phyloP scores from a whole-genome alignment of 2,113 vertebrate genomes.

The Ictidomys tridecemlineatus region DNA sequence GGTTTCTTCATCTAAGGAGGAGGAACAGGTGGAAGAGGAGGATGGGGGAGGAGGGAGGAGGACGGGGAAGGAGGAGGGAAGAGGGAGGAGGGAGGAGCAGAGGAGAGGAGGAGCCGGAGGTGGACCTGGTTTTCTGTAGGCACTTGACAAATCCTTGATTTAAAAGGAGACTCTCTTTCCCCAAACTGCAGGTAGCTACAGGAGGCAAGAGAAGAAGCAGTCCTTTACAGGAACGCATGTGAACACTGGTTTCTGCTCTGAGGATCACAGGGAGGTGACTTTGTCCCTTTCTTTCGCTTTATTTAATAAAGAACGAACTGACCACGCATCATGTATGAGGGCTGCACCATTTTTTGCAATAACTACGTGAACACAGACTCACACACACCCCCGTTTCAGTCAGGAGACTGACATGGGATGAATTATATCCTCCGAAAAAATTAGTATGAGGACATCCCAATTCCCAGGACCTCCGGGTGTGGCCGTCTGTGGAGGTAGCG shows the following conservation, averaged over 20 bases:
- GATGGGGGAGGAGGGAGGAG: too few species aligned
- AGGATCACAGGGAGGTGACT: neutral
- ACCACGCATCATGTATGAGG: neutral
- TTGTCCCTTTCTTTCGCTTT: neutral
- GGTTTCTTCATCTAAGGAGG: too few species aligned
- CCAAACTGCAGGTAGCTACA: too few species aligned
- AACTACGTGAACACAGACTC: neutral
- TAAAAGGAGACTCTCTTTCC: neutral
- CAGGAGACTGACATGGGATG: neutral
- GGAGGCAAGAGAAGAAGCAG: too few species aligned
- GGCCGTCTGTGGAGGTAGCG: neutral
- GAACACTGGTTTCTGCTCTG: neutral
- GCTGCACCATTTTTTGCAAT: neutral
- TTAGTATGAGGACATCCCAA: too few species aligned
- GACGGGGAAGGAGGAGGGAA: too few species aligned
- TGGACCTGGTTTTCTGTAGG: neutral
- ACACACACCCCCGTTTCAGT: fast-evolving
- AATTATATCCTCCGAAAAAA: neutral
- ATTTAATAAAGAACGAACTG: neutral
- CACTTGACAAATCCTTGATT: neutral
- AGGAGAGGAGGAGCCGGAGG: too few species aligned
- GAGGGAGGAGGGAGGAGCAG: neutral
- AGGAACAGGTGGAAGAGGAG: too few species aligned
- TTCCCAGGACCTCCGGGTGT: neutral
- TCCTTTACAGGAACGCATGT: too few species aligned